phyloP scores from a whole-genome alignment of 2,797 vertebrate species.

The Sebastes hubbsi region DNA sequence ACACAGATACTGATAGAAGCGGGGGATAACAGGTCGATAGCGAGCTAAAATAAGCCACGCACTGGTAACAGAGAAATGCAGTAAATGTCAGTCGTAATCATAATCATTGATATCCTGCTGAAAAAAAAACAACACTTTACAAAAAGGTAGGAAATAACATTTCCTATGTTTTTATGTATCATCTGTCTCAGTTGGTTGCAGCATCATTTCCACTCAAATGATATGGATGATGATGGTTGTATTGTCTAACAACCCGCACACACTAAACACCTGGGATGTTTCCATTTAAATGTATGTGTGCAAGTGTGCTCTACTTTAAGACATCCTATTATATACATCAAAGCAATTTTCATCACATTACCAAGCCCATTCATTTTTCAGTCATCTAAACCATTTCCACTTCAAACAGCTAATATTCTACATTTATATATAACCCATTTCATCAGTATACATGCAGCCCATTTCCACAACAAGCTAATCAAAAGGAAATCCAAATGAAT shows the following conservation, averaged over 20 bases:
- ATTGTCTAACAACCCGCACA: background rate
- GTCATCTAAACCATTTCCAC: conserved; percentile 37
- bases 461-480: conserved; percentile 51
- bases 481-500: conserved; percentile 63
- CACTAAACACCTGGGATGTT: background rate
- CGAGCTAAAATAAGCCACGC: conserved; percentile 33
- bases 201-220: background rate
- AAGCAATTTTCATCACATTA: conserved; percentile 44
- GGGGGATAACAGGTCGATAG: conserved; percentile 60
- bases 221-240: background rate
- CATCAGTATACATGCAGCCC: conserved; percentile 20
- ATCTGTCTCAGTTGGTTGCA: background rate
- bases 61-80: conserved; percentile 33
- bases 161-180: conserved; percentile 20
- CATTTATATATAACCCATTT: conserved; percentile 41
- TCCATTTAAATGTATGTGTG: background rate
- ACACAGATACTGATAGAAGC: conserved; percentile 47
- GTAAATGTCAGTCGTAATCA: conserved; percentile 55
- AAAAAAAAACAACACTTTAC: background rate
- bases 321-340: conserved; percentile 42
- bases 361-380: conserved; percentile 43
- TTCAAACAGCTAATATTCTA: conserved; percentile 54
- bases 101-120: conserved; percentile 38
- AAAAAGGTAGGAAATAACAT: conserved; percentile 7
- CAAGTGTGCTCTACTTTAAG: conserved; percentile 6